phyloP scores from a whole-genome alignment of 2,888 invertebrate genomes.

The Aporophyla lueneburgensis region DNA sequence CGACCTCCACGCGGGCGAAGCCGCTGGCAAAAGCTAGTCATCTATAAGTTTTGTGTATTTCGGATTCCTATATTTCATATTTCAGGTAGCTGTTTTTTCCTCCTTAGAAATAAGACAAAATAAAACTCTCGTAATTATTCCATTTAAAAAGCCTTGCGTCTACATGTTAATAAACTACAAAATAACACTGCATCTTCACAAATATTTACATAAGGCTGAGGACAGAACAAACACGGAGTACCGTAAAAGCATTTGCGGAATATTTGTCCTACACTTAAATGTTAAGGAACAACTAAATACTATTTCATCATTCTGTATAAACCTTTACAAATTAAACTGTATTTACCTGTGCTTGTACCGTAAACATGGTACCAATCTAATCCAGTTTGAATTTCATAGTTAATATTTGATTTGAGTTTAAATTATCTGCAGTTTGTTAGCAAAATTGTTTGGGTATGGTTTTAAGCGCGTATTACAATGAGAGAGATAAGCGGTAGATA shows the following conservation, averaged over 20 bases:
- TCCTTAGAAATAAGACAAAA: too few relatives aligned
- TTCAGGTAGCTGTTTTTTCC: too few relatives aligned
- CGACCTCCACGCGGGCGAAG: too few relatives aligned
- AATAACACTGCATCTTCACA: slow-evolving; percentile 17
- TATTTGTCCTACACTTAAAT: too few relatives aligned
- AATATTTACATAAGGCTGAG: slow-evolving; percentile 39
- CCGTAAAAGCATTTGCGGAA: not conserved
- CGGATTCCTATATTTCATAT: too few relatives aligned
- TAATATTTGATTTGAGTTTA: slow-evolving; percentile 43
- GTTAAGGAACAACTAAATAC: too few relatives aligned
- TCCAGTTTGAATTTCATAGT: slow-evolving; percentile 31
- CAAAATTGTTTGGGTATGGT: slow-evolving; percentile 3
- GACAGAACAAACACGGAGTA: not conserved
- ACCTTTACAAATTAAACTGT: slow-evolving; percentile 13
- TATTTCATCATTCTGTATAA: not conserved
- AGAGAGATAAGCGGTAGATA: too few relatives aligned
- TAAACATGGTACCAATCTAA: slow-evolving; percentile 23
- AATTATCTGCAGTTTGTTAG: slow-evolving; percentile 14
- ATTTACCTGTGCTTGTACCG: slow-evolving; percentile 10
- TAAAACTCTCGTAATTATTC: not conserved
- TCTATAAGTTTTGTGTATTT: too few relatives aligned
- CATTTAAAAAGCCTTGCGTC: not conserved
- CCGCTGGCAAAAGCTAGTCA: too few relatives aligned
- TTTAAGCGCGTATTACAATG: not conserved
- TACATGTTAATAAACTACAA: slow-evolving; percentile 23